Base-by-base conservation (phyloP, 2,797 vertebrate species). In the Thripadectes ignobilis region DNA sequence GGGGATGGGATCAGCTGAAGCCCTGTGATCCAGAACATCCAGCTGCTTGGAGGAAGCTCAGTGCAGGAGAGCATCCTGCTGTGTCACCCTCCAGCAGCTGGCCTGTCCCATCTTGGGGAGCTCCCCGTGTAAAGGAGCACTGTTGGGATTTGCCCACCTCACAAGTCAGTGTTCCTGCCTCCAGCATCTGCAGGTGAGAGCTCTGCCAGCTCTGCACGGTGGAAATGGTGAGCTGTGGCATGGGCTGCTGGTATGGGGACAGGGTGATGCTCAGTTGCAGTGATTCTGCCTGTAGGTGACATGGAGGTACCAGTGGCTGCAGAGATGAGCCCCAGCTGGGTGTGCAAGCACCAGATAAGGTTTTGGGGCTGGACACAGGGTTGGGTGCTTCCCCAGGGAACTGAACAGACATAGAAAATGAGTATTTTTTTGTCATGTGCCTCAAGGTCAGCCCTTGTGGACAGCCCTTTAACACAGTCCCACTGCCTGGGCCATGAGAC, bases 361-460 rank as follows among this genome's bases (percentile, higher is more conserved):
- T 2, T 30, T 55, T 48, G 67, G 68, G 48, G 48, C 39, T 63
- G 48, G 23, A 20, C 2, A 4, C 0, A 7, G 34, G 18, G 3
- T 21, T 8, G 0, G 7, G 11, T 3, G 0, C 7, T 49, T 61
- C 18, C 41, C 30, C 1, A 1, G 6, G 24, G 29, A 58, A 4
- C 38, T 62, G 30, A 48, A 17, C 9, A 45, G 39, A 17, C 9
- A 1, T 1, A 29, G 58, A 62, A 83, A 80, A 52, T 2, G 1
- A 1, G 0, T 19, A 0, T 4, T 24, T 69, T 69, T 75, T 61
- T 43, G 26, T 32, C 3, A 1, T 7, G 5, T 67, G 26, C 32
- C 22, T 61, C 45, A 30, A 61, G 3, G 10, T 29, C 36, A 62
- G 51, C 49, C 17, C 14, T 48, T 0, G 1, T 45, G 12, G 29